A percentile compares a stretch with the other conserved stretches of the same genome.
Conservation (phyloP, 1,140 invertebrate species). For the Geopemphigus sp. region DNA sequence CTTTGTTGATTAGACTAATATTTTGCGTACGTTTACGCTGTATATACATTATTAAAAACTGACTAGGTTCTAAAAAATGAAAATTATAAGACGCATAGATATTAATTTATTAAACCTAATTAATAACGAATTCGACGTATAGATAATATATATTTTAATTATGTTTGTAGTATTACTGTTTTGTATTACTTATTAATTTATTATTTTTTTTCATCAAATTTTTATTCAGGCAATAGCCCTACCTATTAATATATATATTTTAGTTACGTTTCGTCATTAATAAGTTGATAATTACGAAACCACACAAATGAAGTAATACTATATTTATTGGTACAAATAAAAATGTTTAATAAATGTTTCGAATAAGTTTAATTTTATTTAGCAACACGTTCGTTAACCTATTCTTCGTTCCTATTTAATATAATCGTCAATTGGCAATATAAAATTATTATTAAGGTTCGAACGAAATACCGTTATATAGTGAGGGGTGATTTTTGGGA, state of each 20-base stretch:
- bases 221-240: slow-evolving; percentile 2
- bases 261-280: slow-evolving; percentile 25
- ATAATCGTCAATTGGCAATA: too few relatives aligned
- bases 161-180: slow-evolving; percentile 2
- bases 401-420: too few relatives aligned
- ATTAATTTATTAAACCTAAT: slow-evolving; percentile 17
- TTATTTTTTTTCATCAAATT: slow-evolving; percentile 13
- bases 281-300: neutral
- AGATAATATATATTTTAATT: slow-evolving; percentile 15
- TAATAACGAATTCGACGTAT: slow-evolving; percentile 13
- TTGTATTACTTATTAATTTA: slow-evolving; percentile 2
- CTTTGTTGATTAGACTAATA: slow-evolving; percentile 8
- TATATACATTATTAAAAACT: neutral
- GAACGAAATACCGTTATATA: too few relatives aligned
- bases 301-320: slow-evolving; percentile 12
- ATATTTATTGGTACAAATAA: slow-evolving; percentile 33
- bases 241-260: slow-evolving; percentile 34
- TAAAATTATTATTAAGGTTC: too few relatives aligned
- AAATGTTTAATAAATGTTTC: slow-evolving; percentile 39
- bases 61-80: neutral
- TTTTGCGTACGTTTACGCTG: neutral
- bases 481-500: too few relatives aligned
- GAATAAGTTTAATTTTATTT: neutral
- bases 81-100: neutral
- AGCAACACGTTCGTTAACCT: too few relatives aligned